Conservation (phyloP, 1,140 invertebrate species). For the Pseudomyrmex pallidus region DNA sequence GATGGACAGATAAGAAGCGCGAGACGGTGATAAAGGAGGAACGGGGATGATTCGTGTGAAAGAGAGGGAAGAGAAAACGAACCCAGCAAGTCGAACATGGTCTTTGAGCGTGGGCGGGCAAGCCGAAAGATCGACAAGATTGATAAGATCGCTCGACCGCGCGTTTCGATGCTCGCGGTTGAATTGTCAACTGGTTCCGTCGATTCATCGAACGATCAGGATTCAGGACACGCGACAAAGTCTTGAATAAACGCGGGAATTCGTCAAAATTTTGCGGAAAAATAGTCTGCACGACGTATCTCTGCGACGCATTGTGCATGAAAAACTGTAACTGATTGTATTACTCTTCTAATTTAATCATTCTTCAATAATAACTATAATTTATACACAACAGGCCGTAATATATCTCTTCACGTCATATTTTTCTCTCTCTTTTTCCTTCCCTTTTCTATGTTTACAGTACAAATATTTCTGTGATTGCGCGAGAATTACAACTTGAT, state of each 20-base stretch:
- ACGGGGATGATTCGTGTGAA: slow-evolving; percentile 46
- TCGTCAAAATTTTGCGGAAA: slow-evolving; percentile 13
- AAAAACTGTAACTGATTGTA: not conserved
- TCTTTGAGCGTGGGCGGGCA: slow-evolving; percentile 62
- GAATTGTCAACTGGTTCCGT: slow-evolving; percentile 60
- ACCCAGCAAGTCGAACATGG: slow-evolving; percentile 33
- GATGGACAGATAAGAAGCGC: slow-evolving; percentile 50
- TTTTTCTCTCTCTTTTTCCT: not conserved
- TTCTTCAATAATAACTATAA: not conserved
- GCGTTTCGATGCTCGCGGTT: slow-evolving; percentile 55
- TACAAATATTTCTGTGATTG: not conserved
- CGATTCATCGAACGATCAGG: slow-evolving; percentile 47
- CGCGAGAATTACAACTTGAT: not conserved
- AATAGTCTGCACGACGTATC: slow-evolving; percentile 1
- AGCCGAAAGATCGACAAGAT: slow-evolving; percentile 67
- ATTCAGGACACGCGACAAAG: slow-evolving; percentile 8
- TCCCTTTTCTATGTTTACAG: not conserved
- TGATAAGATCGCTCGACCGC: slow-evolving; percentile 59
- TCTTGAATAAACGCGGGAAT: not conserved
- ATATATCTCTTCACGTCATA: not conserved
- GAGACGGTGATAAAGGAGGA: slow-evolving; percentile 48
- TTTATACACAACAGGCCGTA: not conserved
- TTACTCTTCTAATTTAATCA: slow-evolving; percentile 42
- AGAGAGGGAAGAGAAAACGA: slow-evolving; percentile 25
- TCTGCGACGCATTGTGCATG: not conserved